Conservation (phyloP, 2,113 vertebrate species). For the Oxyruncus cristatus region DNA sequence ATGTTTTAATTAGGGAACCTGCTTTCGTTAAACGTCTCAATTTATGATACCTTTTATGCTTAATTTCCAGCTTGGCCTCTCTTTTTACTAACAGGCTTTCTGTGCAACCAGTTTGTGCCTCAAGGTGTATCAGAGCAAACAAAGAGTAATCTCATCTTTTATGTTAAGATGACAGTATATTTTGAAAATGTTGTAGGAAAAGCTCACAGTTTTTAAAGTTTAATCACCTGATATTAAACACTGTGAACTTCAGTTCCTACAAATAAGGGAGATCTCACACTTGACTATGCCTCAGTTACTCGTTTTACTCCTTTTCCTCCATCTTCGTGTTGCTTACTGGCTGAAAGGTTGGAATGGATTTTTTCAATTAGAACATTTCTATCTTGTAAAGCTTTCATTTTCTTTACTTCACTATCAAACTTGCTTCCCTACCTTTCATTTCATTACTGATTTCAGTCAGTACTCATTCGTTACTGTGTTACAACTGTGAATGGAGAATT, state of each 20-base stretch:
- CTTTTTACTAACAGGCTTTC: neutral
- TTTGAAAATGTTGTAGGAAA: neutral
- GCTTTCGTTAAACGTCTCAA: neutral
- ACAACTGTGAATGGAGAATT: neutral
- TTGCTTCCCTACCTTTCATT: neutral
- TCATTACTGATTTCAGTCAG: neutral
- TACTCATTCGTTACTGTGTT: neutral
- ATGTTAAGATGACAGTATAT: neutral
- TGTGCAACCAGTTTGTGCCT: neutral
- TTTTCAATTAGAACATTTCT: neutral
- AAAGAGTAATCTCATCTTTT: neutral
- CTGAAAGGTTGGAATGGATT: neutral
- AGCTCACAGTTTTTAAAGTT: neutral
- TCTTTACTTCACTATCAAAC: neutral
- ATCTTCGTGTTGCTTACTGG: neutral
- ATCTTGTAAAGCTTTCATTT: neutral
- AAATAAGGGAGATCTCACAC: neutral
- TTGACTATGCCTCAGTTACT: neutral
- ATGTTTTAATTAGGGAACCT: slow-evolving; percentile 1
- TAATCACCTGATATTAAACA: neutral
- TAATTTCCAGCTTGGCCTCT: neutral
- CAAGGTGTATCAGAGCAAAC: neutral
- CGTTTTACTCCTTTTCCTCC: neutral
- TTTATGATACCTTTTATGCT: neutral
- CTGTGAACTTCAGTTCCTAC: neutral